Evolutionary conservation across 2,113 vertebrate genomes (phyloP), one percentile per base, ranked within the genome.

Genomic region (Plecturocebus donacophilus): DNA sequence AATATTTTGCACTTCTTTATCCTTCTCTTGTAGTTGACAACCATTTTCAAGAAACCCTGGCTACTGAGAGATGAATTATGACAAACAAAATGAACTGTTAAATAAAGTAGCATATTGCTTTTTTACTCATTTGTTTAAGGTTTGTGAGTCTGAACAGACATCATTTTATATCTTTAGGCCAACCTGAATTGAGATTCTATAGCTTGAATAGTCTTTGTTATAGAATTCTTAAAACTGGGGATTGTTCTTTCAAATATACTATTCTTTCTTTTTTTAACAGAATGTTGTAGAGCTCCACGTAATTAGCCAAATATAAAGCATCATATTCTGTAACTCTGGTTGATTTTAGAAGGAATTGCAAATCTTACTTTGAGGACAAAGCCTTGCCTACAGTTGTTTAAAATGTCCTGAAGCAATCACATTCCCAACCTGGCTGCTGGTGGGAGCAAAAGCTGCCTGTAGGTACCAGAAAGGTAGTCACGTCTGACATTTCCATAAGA

Each of bases 341-440:
- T 91, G 66, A 75, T 85, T 93, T 94, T 75, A 96, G 75, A 76
- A 93, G 90, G 38, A 95, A 93, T 0, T 95, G 21, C 19, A 91
- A 75, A 64, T 16, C 52, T 76, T 71, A 49, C 32, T 90, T 13
- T 45, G 68, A 88, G 70, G 66, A 82, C 38, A 91, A 93, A 94
- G 73, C 52, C 77, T 84, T 81, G 32, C 32, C 66, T 61, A 42
- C 17, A 94, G 77, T 86, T 64, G 17, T 80, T 71, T 79, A 52
- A 64, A 94, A 92, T 49, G 81, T 38, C 70, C 47, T 1, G 3
- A 95, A 73, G 52, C 58, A 70, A 45, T 47, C 35, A 91, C 58
- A 82, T n/a, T 96, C 38, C 61, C 47, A 71, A 61, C 17, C 79
- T 7, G 32, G 14, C 40, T 27, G 42, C 16, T 45, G 27, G 82